Evolutionary conservation across 2,888 invertebrate genomes (phyloP).

Genomic region (Ophion costatus): DNA sequence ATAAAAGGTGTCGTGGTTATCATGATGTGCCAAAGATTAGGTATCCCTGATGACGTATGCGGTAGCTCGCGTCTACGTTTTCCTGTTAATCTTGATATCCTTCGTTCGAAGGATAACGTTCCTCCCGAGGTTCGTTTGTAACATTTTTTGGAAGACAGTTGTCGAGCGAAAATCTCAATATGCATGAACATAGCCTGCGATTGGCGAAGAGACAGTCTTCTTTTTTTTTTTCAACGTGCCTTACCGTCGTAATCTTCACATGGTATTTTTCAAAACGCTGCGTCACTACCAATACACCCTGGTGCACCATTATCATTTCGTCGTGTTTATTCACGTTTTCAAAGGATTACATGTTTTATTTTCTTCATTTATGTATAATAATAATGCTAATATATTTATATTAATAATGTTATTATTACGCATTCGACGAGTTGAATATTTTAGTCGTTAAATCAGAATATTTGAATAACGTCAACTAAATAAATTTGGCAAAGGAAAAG

Average conservation of each 20-base stretch:
- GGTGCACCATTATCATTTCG: neutral
- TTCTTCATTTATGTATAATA: conserved; percentile 63
- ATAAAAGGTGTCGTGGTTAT: conserved; percentile 66
- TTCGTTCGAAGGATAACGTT: conserved; percentile 58
- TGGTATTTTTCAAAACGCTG: neutral
- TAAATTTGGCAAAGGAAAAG: conserved; percentile 39
- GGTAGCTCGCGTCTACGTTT: conserved; percentile 34
- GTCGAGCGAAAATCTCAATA: conserved; percentile 46
- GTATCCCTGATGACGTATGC: neutral
- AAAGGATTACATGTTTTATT: conserved; percentile 62
- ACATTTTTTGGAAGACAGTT: conserved; percentile 63
- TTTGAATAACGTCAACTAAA: conserved; percentile 62
- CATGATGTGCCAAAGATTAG: conserved; percentile 53
- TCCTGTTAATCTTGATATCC: conserved; percentile 50
- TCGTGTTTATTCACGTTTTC: conserved; percentile 56
- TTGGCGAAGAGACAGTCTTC: neutral
- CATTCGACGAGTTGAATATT: conserved; percentile 53
- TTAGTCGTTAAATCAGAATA: conserved; percentile 50
- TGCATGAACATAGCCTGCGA: conserved; percentile 43
- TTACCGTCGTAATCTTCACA: neutral
- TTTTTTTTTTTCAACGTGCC: conserved; percentile 21
- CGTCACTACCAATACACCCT: too few species aligned
- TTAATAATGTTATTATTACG: conserved; percentile 58
- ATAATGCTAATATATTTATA: conserved; percentile 64
- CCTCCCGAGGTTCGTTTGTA: conserved; percentile 49